Percentiles rank a stretch among this genome's conserved stretches.
These are phyloP conservation scores for Fringilla coelebs DNA, from an alignment of 2,797 vertebrate species.

Conservation along the genomic window DNA sequence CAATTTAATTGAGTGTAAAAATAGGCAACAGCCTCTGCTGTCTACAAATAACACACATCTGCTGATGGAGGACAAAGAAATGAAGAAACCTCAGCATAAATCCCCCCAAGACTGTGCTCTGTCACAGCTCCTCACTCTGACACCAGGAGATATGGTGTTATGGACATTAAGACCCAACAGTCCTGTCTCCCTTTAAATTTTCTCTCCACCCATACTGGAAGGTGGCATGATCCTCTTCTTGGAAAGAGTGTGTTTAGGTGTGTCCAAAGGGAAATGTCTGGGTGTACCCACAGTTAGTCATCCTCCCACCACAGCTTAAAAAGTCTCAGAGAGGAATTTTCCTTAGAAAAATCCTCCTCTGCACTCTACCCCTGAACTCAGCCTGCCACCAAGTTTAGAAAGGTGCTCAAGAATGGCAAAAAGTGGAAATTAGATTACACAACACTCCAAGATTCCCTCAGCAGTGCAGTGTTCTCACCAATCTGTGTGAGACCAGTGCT, in stretches of 20 bases:
- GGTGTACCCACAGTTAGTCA: slow-evolving; percentile 58
- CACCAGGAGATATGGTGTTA: accelerated
- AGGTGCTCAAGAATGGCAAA: background rate
- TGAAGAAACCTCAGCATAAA: background rate
- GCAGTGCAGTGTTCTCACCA: background rate
- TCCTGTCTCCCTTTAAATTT: background rate
- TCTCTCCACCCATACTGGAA: slow-evolving; percentile 30
- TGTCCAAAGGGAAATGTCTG: slow-evolving; percentile 52
- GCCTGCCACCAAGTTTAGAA: background rate
- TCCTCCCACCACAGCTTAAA: slow-evolving; percentile 30
- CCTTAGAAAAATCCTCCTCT: slow-evolving; percentile 23
- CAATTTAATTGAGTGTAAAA: slow-evolving; percentile 58
- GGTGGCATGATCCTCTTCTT: slow-evolving; percentile 63
- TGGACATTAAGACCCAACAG: background rate
- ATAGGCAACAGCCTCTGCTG: slow-evolving; percentile 36
- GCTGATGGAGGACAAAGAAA: slow-evolving; percentile 29
- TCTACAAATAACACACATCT: slow-evolving; percentile 45
- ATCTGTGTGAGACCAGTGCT: background rate
- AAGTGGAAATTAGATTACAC: background rate
- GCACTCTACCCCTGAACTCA: background rate
- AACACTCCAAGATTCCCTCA: background rate
- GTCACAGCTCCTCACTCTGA: background rate
- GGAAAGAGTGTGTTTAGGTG: slow-evolving; percentile 55
- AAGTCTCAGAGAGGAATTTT: slow-evolving; percentile 1
- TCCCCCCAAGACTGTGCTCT: background rate